Evolutionary conservation across 2,888 invertebrate genomes (phyloP), one percentile per base, ranked within the genome.

Genomic region (Eupithecia inturbata): DNA sequence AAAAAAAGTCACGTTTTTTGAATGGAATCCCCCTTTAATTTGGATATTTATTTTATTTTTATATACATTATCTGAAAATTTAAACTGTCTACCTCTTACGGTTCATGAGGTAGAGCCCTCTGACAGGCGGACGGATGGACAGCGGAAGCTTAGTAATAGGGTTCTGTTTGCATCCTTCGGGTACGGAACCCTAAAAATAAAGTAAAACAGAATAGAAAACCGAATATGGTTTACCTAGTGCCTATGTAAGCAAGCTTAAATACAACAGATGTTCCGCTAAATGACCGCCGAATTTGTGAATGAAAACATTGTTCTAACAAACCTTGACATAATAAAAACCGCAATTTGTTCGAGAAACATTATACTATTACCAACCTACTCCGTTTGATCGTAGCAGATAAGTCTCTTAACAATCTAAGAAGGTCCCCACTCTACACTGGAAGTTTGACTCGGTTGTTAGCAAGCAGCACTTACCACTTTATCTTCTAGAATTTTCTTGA

Each of bases 251-350:
- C 1, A 49, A 7, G 49, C 3, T 22, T 22, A 53, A 53, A 22
- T 22, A 53, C 49, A 53, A 53, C 49, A 53, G n/a, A 22, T 53
- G 49, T 53, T 57, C 57, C 57, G 57, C 57, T 57, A 57, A 57
- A 57, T 57, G 57, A 60, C 22, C 19, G 57, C 68, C 64, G 64
- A 71, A 74, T 64, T 41, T 70, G 57, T 70, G 63, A 68, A 68
- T 71, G 45, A 71, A 67, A 67, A 63, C 66, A 72, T 67, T 70
- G 53, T 74, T 64, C 64, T 72, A 68, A 62, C 39, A 80, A 85
- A 87, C 91, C 92, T 90, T 91, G 91, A 88, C 87, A 85, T 75
- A 82, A 71, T 82, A 73, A 76, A 82, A 84, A 90, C 92, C 92
- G 82, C 92, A 89, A 78, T 76, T 77, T 85, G 90, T 80, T 87